phyloP scores from a whole-genome alignment of 2,113 vertebrate genomes.

The Vulpes lagopus region DNA sequence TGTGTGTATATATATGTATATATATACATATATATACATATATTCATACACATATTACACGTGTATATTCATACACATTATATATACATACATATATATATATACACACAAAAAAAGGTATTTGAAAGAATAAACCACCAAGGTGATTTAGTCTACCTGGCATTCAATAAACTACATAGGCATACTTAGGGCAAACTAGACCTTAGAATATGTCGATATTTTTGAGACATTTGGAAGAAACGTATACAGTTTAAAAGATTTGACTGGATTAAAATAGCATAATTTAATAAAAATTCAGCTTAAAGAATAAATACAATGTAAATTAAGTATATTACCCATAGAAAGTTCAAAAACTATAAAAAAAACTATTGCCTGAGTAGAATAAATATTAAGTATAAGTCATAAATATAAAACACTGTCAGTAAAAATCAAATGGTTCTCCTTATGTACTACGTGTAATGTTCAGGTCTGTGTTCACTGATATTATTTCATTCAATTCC shows the following conservation, averaged over 20 bases:
- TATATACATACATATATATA: neutral
- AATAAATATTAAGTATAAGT: neutral
- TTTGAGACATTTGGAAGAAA: slow-evolving; percentile 23
- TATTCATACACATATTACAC: neutral
- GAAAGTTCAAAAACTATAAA: neutral
- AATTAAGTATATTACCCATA: neutral
- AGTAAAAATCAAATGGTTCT: neutral
- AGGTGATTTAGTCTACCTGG: neutral
- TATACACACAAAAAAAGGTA: neutral
- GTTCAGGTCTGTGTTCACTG: neutral
- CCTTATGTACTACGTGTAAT: neutral
- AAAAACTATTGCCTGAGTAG: neutral
- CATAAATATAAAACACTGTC: neutral
- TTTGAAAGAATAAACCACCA: slow-evolving; percentile 3
- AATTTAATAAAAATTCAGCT: neutral
- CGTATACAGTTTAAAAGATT: neutral
- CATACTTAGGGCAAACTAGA: neutral
- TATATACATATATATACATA: no score
- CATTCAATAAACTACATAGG: neutral
- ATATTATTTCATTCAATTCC: slow-evolving; percentile 20
- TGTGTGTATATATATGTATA: no score
- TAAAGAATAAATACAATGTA: neutral
- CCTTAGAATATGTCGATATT: slow-evolving; percentile 12
- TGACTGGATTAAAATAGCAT: neutral
- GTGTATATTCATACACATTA: no score